Conservation (phyloP, 92 coral and sea anemone species). For the Bergia puertoricense region DNA sequence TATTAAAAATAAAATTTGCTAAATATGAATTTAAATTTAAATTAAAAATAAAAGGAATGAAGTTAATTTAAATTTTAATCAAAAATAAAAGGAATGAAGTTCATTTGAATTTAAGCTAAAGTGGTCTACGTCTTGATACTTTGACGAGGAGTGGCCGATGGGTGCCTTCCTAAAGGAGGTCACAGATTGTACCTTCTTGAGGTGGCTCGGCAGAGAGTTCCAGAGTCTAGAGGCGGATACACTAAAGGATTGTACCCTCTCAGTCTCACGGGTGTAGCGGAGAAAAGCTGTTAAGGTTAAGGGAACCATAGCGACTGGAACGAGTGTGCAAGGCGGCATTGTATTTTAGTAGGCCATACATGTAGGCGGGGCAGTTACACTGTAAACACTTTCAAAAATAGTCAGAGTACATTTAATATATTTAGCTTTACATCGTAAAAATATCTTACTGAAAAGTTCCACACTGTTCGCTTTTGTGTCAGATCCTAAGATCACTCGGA, state of each 20-base stretch:
- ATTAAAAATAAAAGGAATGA: no score
- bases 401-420: not conserved
- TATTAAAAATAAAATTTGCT: no score
- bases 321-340: constrained; percentile 24
- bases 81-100: no score
- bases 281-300: not conserved
- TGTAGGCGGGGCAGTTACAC: constrained; percentile 19
- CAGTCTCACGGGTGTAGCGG: no score
- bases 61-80: no score
- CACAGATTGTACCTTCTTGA: constrained; percentile 13
- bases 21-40: no score
- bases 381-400: not conserved
- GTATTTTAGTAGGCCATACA: constrained; percentile 21
- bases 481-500: no score
- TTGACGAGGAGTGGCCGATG: not conserved
- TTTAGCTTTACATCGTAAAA: no score
- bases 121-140: not conserved
- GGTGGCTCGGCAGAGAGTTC: constrained; percentile 26
- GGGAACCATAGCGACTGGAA: constrained; percentile 14
- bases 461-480: no score
- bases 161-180: constrained; percentile 2
- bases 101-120: not conserved
- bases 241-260: constrained; percentile 23
- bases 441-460: no score
- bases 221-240: constrained; percentile 15